A percentile compares a stretch with the other conserved stretches of the same genome.
Conservation (phyloP, 2,113 vertebrate genomes). For the Larimichthys polyactis region DNA sequence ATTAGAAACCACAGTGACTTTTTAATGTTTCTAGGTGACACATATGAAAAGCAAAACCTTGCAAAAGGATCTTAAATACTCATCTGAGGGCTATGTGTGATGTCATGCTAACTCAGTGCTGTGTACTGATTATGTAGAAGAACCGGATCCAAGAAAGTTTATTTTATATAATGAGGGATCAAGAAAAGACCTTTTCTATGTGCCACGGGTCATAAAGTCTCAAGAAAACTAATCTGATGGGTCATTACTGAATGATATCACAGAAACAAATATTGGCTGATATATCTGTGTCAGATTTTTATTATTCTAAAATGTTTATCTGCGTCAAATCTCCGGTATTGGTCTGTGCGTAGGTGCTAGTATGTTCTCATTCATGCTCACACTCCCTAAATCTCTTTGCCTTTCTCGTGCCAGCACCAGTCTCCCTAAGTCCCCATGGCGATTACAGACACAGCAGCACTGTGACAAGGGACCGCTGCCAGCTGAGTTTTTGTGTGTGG, state of each 20-base stretch:
- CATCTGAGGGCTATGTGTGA: neutral
- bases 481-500: constrained; percentile 39
- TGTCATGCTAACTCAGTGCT: neutral
- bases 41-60: neutral
- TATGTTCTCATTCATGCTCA: constrained; percentile 48
- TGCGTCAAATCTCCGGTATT: neutral
- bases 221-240: too few species aligned
- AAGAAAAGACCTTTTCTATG: neutral
- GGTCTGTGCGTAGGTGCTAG: constrained; percentile 4
- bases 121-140: neutral
- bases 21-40: neutral
- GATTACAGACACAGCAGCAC: constrained; percentile 38
- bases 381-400: constrained; percentile 17
- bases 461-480: constrained; percentile 50
- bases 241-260: too few species aligned
- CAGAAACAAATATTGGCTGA: neutral
- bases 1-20: neutral
- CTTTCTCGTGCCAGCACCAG: neutral
- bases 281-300: neutral
- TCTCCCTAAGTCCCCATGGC: constrained; percentile 34
- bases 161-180: too few species aligned
- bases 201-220: neutral
- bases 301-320: neutral
- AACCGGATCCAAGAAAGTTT: neutral
- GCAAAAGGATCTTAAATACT: too few species aligned